Conservation (phyloP, 2,797 vertebrate genomes). For the Oryzias dopingdopingensis region DNA sequence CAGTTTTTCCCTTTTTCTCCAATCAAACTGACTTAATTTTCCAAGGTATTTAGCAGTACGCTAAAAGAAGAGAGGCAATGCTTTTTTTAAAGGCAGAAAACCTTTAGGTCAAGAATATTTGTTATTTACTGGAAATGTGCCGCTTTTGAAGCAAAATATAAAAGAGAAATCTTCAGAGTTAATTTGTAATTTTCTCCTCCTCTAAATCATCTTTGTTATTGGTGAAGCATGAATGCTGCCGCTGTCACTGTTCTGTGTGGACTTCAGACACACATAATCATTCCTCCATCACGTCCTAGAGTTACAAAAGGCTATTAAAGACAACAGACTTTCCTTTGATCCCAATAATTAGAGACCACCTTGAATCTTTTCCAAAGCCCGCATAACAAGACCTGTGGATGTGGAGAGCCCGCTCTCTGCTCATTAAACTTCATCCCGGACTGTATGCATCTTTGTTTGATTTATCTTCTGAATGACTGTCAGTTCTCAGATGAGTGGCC, state of each 20-base stretch:
- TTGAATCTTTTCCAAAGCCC: constrained; percentile 17
- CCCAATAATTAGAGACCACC: constrained; percentile 41
- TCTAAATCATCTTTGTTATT: no score
- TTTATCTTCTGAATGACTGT: constrained; percentile 5
- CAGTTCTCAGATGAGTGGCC: constrained; percentile 3
- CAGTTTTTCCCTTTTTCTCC: no score
- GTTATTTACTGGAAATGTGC: no score
- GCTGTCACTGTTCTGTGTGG: constrained; percentile 15
- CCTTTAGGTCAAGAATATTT: no score
- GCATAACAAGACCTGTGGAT: constrained; percentile 31
- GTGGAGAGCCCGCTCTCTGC: constrained; percentile 21
- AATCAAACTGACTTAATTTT: no score
- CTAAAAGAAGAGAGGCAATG: no score
- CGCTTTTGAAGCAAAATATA: no score
- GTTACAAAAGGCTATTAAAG: constrained; percentile 40
- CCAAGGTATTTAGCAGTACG: no score
- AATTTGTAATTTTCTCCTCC: no score
- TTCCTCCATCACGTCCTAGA: constrained; percentile 27
- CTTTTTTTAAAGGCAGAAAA: no score
- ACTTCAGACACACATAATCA: constrained; percentile 12
- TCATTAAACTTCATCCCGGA: constrained; percentile 32
- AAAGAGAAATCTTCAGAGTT: no score
- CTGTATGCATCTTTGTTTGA: constrained; percentile 21
- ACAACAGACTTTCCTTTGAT: constrained; percentile 55
- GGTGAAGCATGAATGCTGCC: neutral